phyloP scores from a whole-genome alignment of 2,888 invertebrate species.

The Noctua pronuba region DNA sequence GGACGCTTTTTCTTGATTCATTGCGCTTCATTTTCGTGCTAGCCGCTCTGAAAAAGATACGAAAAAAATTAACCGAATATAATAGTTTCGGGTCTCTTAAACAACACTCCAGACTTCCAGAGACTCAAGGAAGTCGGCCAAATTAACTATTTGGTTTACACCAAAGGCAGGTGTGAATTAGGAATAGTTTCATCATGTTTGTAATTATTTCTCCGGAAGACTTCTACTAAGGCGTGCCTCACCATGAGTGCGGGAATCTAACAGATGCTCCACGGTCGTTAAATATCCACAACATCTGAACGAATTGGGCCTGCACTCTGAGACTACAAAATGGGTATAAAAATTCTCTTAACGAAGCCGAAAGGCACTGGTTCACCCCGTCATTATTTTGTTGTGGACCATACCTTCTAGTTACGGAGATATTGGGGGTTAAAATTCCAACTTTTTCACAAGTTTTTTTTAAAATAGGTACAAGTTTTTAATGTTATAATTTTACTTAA shows the following conservation, averaged over 20 bases:
- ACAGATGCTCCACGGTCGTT: not conserved
- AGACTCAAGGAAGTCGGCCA: not conserved
- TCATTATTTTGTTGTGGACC: no score
- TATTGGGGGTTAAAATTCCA: no score
- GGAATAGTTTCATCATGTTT: not conserved
- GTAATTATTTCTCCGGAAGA: not conserved
- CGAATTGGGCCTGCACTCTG: not conserved
- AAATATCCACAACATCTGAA: not conserved
- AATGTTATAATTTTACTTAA: no score
- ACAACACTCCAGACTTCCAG: not conserved
- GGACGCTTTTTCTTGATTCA: constrained; percentile 83
- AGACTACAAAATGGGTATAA: not conserved
- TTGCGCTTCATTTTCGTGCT: constrained; percentile 87
- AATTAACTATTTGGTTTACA: not conserved
- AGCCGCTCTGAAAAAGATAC: constrained; percentile 77
- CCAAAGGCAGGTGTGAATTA: not conserved
- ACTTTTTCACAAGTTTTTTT: no score
- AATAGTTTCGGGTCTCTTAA: not conserved
- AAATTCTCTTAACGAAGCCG: no score
- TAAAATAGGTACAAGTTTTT: no score
- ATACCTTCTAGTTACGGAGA: no score
- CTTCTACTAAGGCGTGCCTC: not conserved
- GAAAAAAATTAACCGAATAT: not conserved
- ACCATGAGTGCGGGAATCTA: not conserved
- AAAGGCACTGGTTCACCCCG: no score